Percentiles rank a stretch among this genome's conserved stretches.
phyloP scores from a whole-genome alignment of 2,888 invertebrate species.

The Eledona agricola region DNA sequence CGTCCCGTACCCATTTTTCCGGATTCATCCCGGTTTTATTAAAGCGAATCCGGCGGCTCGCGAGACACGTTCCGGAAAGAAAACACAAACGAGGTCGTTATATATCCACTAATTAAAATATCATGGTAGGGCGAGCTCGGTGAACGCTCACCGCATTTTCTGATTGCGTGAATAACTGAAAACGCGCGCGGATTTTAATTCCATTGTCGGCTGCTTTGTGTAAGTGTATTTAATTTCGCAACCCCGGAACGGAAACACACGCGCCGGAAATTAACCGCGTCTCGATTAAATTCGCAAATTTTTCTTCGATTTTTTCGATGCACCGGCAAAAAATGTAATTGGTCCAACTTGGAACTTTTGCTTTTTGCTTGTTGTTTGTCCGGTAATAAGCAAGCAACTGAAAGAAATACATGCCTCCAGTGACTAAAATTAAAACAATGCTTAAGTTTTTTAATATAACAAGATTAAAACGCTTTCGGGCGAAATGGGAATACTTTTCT shows the following conservation, averaged over 20 bases:
- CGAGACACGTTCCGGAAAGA: constrained; percentile 42
- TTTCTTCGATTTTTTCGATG: not conserved
- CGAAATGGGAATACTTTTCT: constrained; percentile 40
- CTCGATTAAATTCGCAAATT: not conserved
- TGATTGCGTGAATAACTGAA: constrained; percentile 43
- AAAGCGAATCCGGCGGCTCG: constrained; percentile 34
- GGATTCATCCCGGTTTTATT: constrained; percentile 31
- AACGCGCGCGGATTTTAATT: constrained; percentile 38
- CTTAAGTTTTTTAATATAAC: constrained; percentile 43
- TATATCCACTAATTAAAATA: constrained; percentile 46
- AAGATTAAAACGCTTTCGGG: constrained; percentile 37
- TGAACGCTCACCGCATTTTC: constrained; percentile 43
- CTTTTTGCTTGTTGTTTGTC: no score
- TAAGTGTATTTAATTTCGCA: constrained; percentile 31
- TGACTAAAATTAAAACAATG: constrained; percentile 40
- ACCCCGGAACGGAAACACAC: constrained; percentile 28
- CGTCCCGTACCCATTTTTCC: no score
- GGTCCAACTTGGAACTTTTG: not conserved
- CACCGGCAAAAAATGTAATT: no score
- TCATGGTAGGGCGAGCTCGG: constrained; percentile 43
- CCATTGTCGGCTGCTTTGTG: constrained; percentile 30
- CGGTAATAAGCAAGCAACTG: constrained; percentile 3
- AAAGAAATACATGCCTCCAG: constrained; percentile 26
- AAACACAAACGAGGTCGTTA: constrained; percentile 35
- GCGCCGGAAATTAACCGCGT: constrained; percentile 25